A percentile compares a stretch with the other conserved stretches of the same genome.
phyloP scores from a whole-genome alignment of 2,113 vertebrate genomes.

The Notothenia coriiceps region DNA sequence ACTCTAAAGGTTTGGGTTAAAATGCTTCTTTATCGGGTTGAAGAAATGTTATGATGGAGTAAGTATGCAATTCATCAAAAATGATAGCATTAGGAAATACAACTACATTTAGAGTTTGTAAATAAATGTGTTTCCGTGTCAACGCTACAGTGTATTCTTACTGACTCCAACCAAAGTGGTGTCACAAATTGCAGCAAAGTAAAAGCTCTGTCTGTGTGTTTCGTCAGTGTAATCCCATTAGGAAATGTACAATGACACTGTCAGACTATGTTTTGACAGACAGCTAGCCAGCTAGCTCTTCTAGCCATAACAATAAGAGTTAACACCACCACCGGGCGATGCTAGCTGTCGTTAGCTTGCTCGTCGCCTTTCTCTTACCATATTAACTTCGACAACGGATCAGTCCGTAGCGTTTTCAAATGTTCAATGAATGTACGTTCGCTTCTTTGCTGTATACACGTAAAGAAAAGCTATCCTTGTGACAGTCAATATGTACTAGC shows the following conservation, averaged over 20 bases:
- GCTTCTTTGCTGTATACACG: not conserved
- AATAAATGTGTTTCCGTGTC: not conserved
- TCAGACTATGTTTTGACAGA: slow-evolving; percentile 21
- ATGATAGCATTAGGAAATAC: not conserved
- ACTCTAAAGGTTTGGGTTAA: not conserved
- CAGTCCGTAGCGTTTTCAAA: not conserved
- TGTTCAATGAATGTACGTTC: not conserved
- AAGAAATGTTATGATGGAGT: not conserved
- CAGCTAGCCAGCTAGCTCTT: slow-evolving; percentile 23
- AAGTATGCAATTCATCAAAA: not conserved
- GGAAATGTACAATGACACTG: not conserved
- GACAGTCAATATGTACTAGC: not conserved
- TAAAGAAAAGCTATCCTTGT: not conserved
- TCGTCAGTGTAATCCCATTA: not conserved
- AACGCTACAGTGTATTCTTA: not conserved
- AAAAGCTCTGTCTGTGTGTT: not conserved
- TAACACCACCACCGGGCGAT: slow-evolving; percentile 23
- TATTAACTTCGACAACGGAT: slow-evolving; percentile 3
- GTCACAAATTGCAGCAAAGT: not conserved
- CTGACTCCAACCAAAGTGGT: not conserved
- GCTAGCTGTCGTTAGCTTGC: slow-evolving; percentile 55
- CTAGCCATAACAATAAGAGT: slow-evolving; percentile 63
- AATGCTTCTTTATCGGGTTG: accelerated
- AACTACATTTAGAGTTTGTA: not conserved
- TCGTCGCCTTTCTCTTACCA: slow-evolving; percentile 59